Percentiles rank a stretch among this genome's conserved stretches.
Conservation (phyloP, 2,888 invertebrate genomes). For the Drosophila bunnanda region DNA sequence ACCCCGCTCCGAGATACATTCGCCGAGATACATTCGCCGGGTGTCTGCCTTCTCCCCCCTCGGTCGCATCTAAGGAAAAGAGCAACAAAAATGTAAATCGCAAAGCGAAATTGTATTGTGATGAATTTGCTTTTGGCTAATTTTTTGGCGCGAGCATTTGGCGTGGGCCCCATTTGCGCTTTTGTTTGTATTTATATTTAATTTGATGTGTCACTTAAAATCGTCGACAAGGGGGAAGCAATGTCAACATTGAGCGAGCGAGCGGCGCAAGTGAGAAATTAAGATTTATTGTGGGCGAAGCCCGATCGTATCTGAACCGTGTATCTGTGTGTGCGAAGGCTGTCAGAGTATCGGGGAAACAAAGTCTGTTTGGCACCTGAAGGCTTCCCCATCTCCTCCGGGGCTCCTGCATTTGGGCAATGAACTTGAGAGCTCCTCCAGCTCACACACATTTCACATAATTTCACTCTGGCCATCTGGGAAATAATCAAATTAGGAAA, state of each 20-base stretch:
- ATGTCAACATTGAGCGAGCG: slow-evolving; percentile 37
- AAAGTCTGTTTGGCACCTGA: slow-evolving; percentile 66
- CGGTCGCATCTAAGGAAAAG: background rate
- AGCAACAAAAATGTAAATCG: slow-evolving; percentile 20
- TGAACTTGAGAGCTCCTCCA: slow-evolving; percentile 65
- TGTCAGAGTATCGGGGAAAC: slow-evolving; percentile 42
- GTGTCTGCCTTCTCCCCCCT: background rate
- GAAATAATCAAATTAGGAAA: slow-evolving; percentile 7
- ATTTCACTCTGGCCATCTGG: background rate
- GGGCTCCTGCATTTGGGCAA: slow-evolving; percentile 69
- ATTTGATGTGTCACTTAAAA: slow-evolving; percentile 73
- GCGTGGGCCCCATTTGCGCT: background rate
- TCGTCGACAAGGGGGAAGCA: slow-evolving; percentile 50
- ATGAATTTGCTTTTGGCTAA: slow-evolving; percentile 56
- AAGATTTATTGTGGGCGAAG: slow-evolving; percentile 77
- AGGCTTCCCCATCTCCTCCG: slow-evolving; percentile 40
- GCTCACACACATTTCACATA: background rate
- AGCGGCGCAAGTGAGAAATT: slow-evolving; percentile 50
- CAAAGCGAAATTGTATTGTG: slow-evolving; percentile 28
- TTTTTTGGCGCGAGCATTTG: slow-evolving; percentile 44
- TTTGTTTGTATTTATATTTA: slow-evolving; percentile 65
- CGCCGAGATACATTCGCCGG: background rate
- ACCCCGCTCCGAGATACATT: slow-evolving; percentile 8
- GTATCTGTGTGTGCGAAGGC: slow-evolving; percentile 52
- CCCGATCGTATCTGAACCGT: slow-evolving; percentile 12